Percentiles rank a stretch among this genome's conserved stretches.
phyloP scores from a whole-genome alignment of 2,113 vertebrate genomes.

The Dinomys branickii region DNA sequence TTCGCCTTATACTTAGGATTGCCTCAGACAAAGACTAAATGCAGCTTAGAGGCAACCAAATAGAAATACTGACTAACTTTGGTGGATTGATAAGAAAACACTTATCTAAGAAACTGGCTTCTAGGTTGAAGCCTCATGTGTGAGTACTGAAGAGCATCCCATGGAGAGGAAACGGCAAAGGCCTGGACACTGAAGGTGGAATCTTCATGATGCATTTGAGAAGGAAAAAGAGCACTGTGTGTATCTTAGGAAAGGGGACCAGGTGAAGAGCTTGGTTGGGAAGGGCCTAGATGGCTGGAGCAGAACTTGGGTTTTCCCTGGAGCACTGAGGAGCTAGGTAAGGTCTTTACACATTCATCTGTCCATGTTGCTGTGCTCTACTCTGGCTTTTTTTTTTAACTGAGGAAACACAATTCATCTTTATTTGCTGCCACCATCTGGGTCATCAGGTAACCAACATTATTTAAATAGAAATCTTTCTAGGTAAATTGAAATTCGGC shows the following conservation, averaged over 20 bases:
- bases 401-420: background rate
- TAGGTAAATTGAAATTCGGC: background rate
- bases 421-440: background rate
- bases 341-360: background rate
- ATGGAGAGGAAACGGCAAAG: background rate
- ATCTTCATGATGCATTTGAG: background rate
- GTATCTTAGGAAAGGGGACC: too few species aligned
- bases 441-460: background rate
- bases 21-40: background rate
- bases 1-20: background rate
- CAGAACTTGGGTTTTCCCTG: background rate
- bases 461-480: background rate
- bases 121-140: background rate
- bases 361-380: background rate
- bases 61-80: background rate
- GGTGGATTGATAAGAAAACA: background rate
- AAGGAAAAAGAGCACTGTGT: background rate
- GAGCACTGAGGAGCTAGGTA: rapidly evolving
- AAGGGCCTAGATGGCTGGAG: background rate
- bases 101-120: background rate
- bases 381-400: background rate
- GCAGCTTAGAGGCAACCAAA: background rate
- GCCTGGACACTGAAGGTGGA: background rate
- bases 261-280: background rate
- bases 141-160: background rate